These are phyloP conservation scores for Leucania comma DNA, from an alignment of 2,888 invertebrate species.

Conservation along the genomic window DNA sequence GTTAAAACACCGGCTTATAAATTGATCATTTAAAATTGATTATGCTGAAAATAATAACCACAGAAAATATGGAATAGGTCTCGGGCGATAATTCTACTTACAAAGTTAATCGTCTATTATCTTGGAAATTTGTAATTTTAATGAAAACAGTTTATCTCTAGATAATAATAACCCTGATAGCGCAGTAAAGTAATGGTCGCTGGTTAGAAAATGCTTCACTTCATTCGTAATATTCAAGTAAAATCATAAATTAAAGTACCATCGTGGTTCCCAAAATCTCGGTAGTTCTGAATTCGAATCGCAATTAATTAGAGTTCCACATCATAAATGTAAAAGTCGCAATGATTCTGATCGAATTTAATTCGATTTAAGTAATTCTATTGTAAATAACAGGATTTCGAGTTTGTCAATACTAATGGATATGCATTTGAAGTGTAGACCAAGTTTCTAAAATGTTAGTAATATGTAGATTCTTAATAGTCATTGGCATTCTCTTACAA, in stretches of 20 bases:
- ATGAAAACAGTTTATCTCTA: conserved; percentile 6
- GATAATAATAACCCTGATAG: conserved; percentile 14
- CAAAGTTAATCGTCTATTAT: conserved; percentile 21
- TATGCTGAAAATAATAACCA: background rate
- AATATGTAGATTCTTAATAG: background rate
- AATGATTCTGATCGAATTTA: background rate
- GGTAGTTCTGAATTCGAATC: background rate
- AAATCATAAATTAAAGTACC: background rate
- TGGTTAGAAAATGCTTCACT: background rate
- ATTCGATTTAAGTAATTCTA: background rate
- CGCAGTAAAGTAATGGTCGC: background rate
- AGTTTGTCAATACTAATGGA: background rate
- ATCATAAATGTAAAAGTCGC: background rate
- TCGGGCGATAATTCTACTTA: background rate
- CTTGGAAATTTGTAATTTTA: conserved; percentile 27
- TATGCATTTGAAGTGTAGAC: background rate
- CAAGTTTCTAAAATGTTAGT: no score
- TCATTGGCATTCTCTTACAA: background rate
- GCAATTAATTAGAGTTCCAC: background rate
- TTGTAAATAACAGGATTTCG: background rate
- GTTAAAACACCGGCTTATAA: conserved; percentile 11
- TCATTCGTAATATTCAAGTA: background rate
- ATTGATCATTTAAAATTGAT: conserved; percentile 30
- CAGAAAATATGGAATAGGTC: conserved; percentile 2
- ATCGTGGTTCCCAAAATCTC: background rate